These are phyloP conservation scores for Conistra vaccinii DNA, from an alignment of 2,888 invertebrate species.

Conservation along the genomic window DNA sequence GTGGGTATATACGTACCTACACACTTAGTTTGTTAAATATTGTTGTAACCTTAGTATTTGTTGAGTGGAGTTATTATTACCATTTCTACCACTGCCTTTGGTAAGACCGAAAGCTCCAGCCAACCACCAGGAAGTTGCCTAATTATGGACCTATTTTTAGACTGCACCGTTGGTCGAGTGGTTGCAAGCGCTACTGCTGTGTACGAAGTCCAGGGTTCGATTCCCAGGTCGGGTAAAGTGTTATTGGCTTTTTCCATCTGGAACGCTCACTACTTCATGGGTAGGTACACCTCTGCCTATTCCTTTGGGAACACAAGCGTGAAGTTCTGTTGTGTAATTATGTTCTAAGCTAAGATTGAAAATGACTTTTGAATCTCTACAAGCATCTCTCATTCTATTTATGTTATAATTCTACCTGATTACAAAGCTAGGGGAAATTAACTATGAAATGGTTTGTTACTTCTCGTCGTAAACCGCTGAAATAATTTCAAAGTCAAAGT, in stretches of 20 bases:
- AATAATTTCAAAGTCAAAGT: too few relatives aligned
- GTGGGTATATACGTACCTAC: not conserved
- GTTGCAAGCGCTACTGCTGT: too few relatives aligned
- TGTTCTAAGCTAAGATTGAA: too few relatives aligned
- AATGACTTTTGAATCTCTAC: not conserved
- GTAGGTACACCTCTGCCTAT: too few relatives aligned
- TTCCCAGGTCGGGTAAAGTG: not conserved
- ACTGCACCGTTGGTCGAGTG: too few relatives aligned
- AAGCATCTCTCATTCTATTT: not conserved
- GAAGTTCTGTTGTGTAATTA: too few relatives aligned
- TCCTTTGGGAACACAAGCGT: too few relatives aligned
- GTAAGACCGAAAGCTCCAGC: not conserved
- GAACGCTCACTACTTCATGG: too few relatives aligned
- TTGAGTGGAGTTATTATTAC: conserved; percentile 9
- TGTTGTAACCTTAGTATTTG: conserved; percentile 19
- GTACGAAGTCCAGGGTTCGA: not conserved
- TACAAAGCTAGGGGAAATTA: too few relatives aligned
- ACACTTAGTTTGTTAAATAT: conserved; percentile 27
- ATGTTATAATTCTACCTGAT: too few relatives aligned
- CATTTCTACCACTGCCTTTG: not conserved
- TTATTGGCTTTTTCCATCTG: not conserved
- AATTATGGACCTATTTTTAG: conserved; percentile 1
- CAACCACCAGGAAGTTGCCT: not conserved
- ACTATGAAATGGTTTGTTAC: not conserved
- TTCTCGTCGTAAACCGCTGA: not conserved